Conservation (phyloP, 2,888 invertebrate genomes). For the Macrophya annulata region DNA sequence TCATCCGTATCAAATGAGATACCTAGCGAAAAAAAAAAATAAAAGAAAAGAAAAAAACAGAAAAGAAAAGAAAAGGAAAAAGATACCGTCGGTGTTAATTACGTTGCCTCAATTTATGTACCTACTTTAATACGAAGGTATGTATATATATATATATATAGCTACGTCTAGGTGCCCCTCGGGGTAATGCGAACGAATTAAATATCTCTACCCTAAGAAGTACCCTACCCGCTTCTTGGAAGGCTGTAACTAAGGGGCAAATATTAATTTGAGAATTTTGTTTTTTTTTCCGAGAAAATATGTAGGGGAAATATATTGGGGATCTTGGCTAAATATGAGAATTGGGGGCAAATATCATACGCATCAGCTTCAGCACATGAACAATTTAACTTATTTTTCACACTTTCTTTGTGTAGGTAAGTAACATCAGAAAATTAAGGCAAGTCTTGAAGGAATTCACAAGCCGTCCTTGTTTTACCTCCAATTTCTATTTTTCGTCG, state of each 20-base stretch:
- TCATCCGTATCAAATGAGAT: background rate
- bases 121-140: background rate
- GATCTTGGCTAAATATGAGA: too few relatives aligned
- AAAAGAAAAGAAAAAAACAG: background rate
- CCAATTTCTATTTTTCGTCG: too few relatives aligned
- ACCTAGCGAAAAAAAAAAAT: background rate
- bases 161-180: background rate
- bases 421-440: too few relatives aligned
- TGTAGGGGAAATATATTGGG: too few relatives aligned
- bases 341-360: too few relatives aligned
- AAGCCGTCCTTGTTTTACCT: too few relatives aligned
- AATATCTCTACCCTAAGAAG: background rate
- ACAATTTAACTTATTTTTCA: too few relatives aligned
- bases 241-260: background rate
- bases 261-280: constrained; percentile 7
- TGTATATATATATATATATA: background rate
- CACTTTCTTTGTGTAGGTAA: too few relatives aligned
- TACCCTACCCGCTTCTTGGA: background rate
- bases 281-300: background rate
- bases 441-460: too few relatives aligned
- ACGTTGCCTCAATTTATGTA: background rate
- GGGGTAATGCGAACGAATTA: background rate
- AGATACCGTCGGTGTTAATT: background rate
- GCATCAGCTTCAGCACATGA: too few relatives aligned
- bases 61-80: too few relatives aligned